phyloP scores from a whole-genome alignment of 2,797 vertebrate species.

The Melanotaenia nigrans region DNA sequence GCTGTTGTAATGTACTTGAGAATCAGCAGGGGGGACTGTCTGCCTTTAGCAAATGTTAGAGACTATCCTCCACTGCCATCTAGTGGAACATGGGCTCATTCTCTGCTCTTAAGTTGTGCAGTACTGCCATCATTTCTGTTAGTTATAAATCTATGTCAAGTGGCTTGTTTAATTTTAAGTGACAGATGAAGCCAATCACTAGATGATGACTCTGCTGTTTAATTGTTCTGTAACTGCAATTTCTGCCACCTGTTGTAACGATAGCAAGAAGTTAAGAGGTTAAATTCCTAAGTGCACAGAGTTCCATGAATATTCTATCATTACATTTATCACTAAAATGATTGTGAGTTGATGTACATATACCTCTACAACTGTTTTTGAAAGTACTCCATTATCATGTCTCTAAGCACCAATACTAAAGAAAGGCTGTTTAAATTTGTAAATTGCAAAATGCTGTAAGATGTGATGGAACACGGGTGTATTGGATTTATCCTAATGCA shows the following conservation, averaged over 20 bases:
- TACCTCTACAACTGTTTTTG: slow-evolving; percentile 1
- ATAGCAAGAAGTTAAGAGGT: background rate
- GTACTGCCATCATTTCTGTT: background rate
- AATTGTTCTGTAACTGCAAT: background rate
- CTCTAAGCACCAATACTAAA: slow-evolving; percentile 16
- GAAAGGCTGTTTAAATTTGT: background rate
- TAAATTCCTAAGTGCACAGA: background rate
- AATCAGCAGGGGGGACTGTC: slow-evolving; percentile 49
- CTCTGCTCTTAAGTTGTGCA: background rate
- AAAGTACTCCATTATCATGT: background rate
- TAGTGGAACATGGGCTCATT: slow-evolving; percentile 46
- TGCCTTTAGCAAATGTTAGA: slow-evolving; percentile 1
- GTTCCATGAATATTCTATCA: background rate
- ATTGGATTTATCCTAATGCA: background rate
- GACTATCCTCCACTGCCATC: slow-evolving; percentile 63
- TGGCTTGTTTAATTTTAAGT: background rate
- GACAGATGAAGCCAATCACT: background rate
- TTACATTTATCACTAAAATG: slow-evolving; percentile 12
- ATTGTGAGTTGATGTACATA: background rate
- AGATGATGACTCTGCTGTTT: background rate
- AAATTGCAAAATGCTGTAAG: background rate
- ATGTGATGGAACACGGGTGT: background rate
- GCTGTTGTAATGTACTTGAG: slow-evolving; percentile 11
- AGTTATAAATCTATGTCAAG: background rate
- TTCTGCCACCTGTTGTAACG: slow-evolving; percentile 4